Base-by-base conservation (phyloP, 2,888 invertebrate genomes). In the Zelleria hepariella region DNA sequence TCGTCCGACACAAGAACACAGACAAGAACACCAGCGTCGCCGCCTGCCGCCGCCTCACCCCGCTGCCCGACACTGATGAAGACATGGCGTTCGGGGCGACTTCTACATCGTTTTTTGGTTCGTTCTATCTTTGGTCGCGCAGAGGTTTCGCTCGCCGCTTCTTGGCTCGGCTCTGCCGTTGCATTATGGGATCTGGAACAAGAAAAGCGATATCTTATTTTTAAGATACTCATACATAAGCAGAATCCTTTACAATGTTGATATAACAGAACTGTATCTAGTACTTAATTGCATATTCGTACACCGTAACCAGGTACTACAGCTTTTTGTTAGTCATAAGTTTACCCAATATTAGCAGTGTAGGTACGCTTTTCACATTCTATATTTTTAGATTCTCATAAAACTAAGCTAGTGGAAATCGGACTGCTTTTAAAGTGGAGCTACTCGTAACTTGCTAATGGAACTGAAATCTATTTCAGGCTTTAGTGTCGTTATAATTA, bases 71-170 rank as follows among this genome's bases (percentile, higher is more conserved):
- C 51, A 51, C 23, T 4, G 20, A 18, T 15, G 32, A 42, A 15
- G 25, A 7, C 53, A 25, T 53, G 24, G 1, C 10, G 3, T 5
- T 25, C 25, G 25, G 24, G n/a, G 18, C 2, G 2, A 25, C 5
- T 53, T 42, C 32, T 25, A 53, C 53, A 53, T 53, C 4, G 8
- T 53, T 42, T 42, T 42, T 26, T 7, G 32, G 49, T 7, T 18
- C 20, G 15, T 3, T 74, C 77, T 80, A 82, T 80, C 75, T 75
- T 67, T 80, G 75, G 62, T 71, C 78, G 70, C 72, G 74, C 58
- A 68, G 70, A 59, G 65, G 70, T 68, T 82, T 53, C n/a, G 53
- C 6, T n/a, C 25, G 21, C n/a, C 53, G 53, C 25, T 53, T 53
- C 23, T 51, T 51, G 51, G 23, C 51, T 10, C 53, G 53, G 25